phyloP scores from a whole-genome alignment of 2,113 vertebrate genomes.

The Erinaceus europaeus region DNA sequence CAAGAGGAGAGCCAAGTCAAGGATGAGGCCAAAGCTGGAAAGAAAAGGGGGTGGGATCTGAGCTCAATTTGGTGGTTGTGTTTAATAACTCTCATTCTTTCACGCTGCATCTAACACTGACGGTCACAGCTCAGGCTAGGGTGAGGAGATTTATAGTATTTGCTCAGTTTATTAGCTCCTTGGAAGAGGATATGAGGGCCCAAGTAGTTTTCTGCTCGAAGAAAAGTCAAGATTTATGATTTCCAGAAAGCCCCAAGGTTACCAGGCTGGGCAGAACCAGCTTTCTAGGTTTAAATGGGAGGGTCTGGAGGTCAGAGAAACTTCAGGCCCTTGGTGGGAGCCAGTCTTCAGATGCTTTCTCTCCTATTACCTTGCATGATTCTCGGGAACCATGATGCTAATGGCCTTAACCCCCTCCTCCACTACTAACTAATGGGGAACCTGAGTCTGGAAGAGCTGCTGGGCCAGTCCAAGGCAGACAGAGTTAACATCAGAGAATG shows the following conservation, averaged over 20 bases:
- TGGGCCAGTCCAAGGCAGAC: not conserved
- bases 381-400: not conserved
- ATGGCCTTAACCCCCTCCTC: not conserved
- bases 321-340: not conserved
- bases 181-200: constrained; percentile 49
- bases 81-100: not conserved
- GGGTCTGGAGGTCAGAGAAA: not conserved
- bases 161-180: constrained; percentile 70
- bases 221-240: constrained; percentile 57
- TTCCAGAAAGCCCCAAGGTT: constrained; percentile 58
- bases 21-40: not conserved
- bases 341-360: not conserved
- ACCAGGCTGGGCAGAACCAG: not conserved
- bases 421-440: not conserved
- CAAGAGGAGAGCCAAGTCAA: not conserved
- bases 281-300: not conserved
- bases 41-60: not conserved
- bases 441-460: not conserved
- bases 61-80: accelerated
- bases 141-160: constrained; percentile 67
- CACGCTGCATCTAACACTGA: not conserved
- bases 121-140: not conserved
- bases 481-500: not conserved
- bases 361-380: not conserved
- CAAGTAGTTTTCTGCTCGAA: constrained; percentile 36